Base-by-base conservation (phyloP, 2,113 vertebrate species). In the Acrocephalus arundinaceus region DNA sequence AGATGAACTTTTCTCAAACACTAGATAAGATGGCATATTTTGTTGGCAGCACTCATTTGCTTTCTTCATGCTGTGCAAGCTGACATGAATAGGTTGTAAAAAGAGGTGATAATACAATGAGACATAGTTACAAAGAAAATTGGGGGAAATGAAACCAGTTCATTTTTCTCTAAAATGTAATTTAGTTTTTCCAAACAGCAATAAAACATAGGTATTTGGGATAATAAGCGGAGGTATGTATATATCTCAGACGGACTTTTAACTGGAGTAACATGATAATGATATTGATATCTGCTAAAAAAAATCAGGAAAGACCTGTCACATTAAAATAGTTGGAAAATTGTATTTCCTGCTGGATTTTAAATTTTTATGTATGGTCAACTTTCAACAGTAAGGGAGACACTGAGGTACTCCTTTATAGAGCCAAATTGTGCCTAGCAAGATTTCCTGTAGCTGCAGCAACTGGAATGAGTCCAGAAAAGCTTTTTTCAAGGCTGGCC, bases 51-150 rank as follows among this genome's bases (percentile, higher is more conserved):
- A 63, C 9, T 93, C 75, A 83, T 95, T 93, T 94, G 45, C 57
- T 85, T 88, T 91, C 62, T 88, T 90, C 65, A 39, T 90, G 85
- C 68, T 86, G 71, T 73, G 80, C 31, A 74, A 90, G 45, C 73
- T 85, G 87, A 88, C 75, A 70, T 0, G 4, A 86, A 63, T 62
- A 85, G 33, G 25, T 78, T 91, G 48, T 89, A 93, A 86, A 90
- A 96, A 80, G 74, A 84, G 30, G 58, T 4, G 8, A 61, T 82
- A 94, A 87, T 87, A 87, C 51, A 70, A 63, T 76, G 72, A 90
- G 59, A 92, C 63, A 79, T 17, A 79, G 63, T 85, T 90, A 59
- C 59, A 81, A 83, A 91, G 52, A 79, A 87, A 68, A 92, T 22
- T 81, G 62, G 54, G 43, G 28, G 21, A 81, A 89, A 88, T 65